Conservation (phyloP, 2,888 invertebrate genomes). For the Cabera pusaria region DNA sequence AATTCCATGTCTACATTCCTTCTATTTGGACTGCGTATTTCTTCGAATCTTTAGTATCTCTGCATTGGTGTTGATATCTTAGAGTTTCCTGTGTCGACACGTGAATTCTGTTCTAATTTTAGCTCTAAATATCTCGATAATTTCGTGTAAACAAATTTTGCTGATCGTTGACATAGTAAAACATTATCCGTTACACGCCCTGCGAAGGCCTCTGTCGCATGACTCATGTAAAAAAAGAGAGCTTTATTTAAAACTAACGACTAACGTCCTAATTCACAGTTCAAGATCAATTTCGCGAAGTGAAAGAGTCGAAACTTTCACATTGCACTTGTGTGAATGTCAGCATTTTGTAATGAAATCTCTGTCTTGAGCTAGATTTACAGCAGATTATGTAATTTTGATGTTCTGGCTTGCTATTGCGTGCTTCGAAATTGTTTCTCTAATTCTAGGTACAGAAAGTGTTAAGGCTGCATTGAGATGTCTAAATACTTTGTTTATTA, state of each 20-base stretch:
- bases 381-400: constrained; percentile 43
- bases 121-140: too few species aligned
- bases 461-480: too few species aligned
- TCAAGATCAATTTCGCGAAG: not conserved
- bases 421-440: not conserved
- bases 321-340: too few species aligned
- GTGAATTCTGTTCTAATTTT: too few species aligned
- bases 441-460: too few species aligned
- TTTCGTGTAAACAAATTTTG: too few species aligned
- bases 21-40: constrained; percentile 66
- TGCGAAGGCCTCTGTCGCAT: constrained; percentile 31
- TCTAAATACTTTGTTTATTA: too few species aligned
- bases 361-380: constrained; percentile 4
- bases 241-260: constrained; percentile 17
- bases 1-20: constrained; percentile 61
- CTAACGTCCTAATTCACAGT: constrained; percentile 12
- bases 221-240: constrained; percentile 34
- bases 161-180: too few species aligned
- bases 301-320: constrained; percentile 5
- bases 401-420: constrained; percentile 28
- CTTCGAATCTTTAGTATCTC: too few species aligned
- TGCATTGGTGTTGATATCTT: too few species aligned
- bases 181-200: constrained; percentile 38
- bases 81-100: too few species aligned
- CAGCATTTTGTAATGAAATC: too few species aligned